Conservation (phyloP, 64 coral and sea anemone genomes). For the Stichodactyla helianthus region DNA sequence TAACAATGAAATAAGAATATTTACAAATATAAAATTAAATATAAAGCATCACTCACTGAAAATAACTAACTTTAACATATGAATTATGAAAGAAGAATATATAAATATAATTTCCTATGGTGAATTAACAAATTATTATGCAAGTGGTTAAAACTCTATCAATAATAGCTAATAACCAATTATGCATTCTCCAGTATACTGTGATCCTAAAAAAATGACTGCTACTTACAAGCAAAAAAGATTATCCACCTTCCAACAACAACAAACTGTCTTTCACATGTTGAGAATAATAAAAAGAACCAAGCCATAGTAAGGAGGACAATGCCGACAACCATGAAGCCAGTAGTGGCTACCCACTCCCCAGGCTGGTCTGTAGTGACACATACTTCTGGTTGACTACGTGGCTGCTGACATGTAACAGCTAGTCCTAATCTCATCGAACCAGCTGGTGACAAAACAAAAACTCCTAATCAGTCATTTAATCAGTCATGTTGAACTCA, state of each 20-base stretch:
- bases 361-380: constrained; percentile 39
- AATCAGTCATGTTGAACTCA: too few relatives aligned
- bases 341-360: constrained; percentile 49
- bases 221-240: constrained; percentile 57
- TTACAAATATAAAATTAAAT: too few relatives aligned
- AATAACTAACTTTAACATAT: too few relatives aligned
- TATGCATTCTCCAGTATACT: too few relatives aligned
- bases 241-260: constrained; percentile 59
- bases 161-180: too few relatives aligned
- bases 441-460: background rate
- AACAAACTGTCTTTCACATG: constrained; percentile 48
- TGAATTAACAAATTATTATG: too few relatives aligned
- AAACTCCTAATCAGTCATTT: background rate
- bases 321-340: constrained; percentile 51
- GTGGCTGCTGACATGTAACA: constrained; percentile 8
- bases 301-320: constrained; percentile 47
- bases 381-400: constrained; percentile 33
- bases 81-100: too few relatives aligned
- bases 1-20: too few relatives aligned
- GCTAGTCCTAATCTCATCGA: constrained; percentile 12
- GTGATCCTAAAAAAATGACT: background rate
- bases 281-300: constrained; percentile 48
- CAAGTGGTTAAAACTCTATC: too few relatives aligned
- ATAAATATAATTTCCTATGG: too few relatives aligned
- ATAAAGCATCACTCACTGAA: too few relatives aligned